These are phyloP conservation scores for Molossus alvarezi DNA, from an alignment of 2,797 vertebrate species.

Conservation along the genomic window DNA sequence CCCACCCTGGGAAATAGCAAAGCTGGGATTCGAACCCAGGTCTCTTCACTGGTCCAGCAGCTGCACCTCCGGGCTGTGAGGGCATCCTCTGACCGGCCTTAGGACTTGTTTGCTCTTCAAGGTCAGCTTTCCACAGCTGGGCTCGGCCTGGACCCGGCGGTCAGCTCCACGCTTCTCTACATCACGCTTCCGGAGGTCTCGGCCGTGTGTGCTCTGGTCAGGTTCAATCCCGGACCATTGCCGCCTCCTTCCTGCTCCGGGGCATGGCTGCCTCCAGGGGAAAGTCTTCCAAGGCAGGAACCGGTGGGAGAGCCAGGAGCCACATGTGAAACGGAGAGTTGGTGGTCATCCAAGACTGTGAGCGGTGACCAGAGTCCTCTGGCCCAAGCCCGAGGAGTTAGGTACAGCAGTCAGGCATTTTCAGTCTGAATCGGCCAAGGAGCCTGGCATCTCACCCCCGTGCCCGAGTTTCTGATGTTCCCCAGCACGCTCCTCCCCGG, in stretches of 20 bases:
- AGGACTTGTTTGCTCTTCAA: neutral
- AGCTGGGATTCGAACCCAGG: neutral
- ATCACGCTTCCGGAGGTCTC: neutral
- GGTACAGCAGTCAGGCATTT: accelerated
- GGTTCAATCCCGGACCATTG: neutral
- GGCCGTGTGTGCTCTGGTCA: neutral
- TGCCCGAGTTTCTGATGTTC: neutral
- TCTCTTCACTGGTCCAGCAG: neutral
- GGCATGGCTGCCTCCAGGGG: neutral
- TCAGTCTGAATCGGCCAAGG: neutral
- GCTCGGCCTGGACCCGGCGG: neutral
- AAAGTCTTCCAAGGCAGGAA: neutral
- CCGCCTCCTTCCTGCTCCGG: neutral
- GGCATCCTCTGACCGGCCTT: neutral
- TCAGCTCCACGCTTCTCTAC: neutral
- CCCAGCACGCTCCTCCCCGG: neutral
- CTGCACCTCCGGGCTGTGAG: neutral
- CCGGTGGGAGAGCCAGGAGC: neutral
- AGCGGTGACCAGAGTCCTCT: neutral
- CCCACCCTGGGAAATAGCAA: neutral
- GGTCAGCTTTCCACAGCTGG: neutral
- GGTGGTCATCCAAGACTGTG: neutral
- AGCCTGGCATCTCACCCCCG: too few relatives aligned
- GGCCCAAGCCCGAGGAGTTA: neutral
- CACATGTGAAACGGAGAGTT: neutral